A percentile compares a stretch with the other conserved stretches of the same genome.
phyloP scores from a whole-genome alignment of 2,113 vertebrate genomes.

The Callaeas wilsoni region DNA sequence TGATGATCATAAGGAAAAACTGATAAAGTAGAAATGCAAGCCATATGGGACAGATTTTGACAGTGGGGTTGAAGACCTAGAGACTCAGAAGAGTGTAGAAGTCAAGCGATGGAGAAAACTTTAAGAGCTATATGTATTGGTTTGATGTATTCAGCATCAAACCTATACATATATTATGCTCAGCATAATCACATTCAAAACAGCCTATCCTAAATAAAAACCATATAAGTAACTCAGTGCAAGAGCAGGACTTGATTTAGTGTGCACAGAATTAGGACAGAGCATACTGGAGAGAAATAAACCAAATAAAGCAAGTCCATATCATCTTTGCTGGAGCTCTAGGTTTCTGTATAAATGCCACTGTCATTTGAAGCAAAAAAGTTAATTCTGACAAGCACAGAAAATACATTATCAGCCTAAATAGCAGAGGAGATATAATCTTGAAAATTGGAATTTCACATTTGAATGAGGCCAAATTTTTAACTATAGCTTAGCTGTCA shows the following conservation, averaged over 20 bases:
- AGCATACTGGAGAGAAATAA: not conserved
- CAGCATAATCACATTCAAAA: not conserved
- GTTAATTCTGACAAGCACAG: not conserved
- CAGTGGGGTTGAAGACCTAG: not conserved
- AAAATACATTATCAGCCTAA: not conserved
- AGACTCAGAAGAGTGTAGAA: not conserved
- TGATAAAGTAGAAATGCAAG: not conserved
- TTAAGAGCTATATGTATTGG: not conserved
- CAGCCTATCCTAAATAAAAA: not conserved
- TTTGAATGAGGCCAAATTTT: not conserved
- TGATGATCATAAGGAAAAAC: not conserved
- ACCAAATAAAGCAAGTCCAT: not conserved
- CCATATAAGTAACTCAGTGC: fast-evolving
- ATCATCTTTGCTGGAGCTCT: not conserved
- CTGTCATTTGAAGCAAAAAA: not conserved
- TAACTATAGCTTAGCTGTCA: not conserved
- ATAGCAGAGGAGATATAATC: not conserved
- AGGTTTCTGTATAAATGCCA: not conserved
- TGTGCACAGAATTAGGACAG: not conserved
- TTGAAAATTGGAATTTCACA: not conserved
- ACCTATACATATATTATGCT: no score
- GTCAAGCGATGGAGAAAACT: not conserved
- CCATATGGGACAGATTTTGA: not conserved
- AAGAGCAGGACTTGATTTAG: not conserved
- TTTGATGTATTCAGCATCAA: not conserved